These are phyloP conservation scores for Agrotis puta DNA, from an alignment of 2,888 invertebrate genomes.

Conservation along the genomic window DNA sequence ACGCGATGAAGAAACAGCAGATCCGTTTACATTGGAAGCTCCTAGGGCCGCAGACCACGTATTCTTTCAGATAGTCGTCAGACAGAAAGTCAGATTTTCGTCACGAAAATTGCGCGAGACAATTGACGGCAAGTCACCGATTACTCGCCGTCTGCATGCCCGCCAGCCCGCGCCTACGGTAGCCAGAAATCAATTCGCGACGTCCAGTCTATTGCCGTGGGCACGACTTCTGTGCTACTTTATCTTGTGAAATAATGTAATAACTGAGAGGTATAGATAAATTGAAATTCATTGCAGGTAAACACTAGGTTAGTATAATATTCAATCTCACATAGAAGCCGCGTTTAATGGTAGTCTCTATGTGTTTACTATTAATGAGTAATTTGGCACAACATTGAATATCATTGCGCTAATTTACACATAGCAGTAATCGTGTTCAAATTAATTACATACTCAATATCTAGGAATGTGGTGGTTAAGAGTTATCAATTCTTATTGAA, in stretches of 20 bases:
- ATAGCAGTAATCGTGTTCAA: constrained; percentile 7
- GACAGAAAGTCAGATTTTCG: too few relatives aligned
- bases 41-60: too few relatives aligned
- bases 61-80: too few relatives aligned
- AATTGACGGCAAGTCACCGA: too few relatives aligned
- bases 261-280: constrained; percentile 31
- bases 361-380: constrained; percentile 25
- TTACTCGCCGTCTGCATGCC: too few relatives aligned
- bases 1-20: background rate
- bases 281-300: constrained; percentile 37
- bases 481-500: constrained; percentile 24
- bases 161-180: too few relatives aligned
- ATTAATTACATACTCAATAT: constrained; percentile 31
- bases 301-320: constrained; percentile 28
- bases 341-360: constrained; percentile 8
- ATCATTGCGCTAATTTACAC: constrained; percentile 27
- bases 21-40: background rate
- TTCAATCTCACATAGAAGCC: constrained; percentile 13
- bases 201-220: too few relatives aligned
- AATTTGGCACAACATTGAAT: constrained; percentile 15
- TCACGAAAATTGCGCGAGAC: too few relatives aligned
- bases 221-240: background rate
- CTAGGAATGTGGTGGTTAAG: constrained; percentile 8
- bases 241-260: constrained; percentile 10
- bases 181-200: too few relatives aligned